Conservation (phyloP, 2,888 invertebrate species). For the Geophilus truncorum region DNA sequence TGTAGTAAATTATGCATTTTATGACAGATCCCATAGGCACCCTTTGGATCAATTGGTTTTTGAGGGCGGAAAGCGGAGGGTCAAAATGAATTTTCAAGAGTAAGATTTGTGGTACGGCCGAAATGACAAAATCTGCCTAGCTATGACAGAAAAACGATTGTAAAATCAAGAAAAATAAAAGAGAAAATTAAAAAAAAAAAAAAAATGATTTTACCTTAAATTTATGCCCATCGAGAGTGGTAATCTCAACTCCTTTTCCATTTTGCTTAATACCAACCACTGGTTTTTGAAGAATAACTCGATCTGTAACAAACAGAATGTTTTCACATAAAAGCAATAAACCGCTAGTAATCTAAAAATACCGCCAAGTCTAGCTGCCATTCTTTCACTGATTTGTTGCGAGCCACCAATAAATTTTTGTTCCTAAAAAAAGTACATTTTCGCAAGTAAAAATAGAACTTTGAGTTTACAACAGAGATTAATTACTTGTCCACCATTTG, state of each 20-base stretch:
- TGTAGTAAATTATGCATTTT: constrained; percentile 50
- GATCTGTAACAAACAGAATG: neutral
- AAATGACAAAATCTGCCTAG: constrained; percentile 43
- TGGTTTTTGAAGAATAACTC: constrained; percentile 37
- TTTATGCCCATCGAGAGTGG: constrained; percentile 38
- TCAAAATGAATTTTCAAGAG: constrained; percentile 47
- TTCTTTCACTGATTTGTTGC: constrained; percentile 45
- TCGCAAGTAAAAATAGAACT: neutral
- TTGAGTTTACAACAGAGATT: neutral
- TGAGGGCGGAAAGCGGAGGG: constrained; percentile 45
- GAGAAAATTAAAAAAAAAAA: neutral
- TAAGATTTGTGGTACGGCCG: constrained; percentile 46
- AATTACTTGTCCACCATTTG: constrained; percentile 44
- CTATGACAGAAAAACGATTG: neutral
- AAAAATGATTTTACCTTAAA: neutral
- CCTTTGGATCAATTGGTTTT: constrained; percentile 46
- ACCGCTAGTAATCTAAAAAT: neutral
- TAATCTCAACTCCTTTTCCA: constrained; percentile 30
- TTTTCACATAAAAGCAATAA: neutral
- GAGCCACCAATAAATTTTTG: constrained; percentile 46
- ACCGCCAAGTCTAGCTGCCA: constrained; percentile 45
- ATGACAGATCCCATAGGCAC: constrained; percentile 50
- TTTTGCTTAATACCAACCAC: constrained; percentile 36
- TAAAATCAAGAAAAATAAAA: neutral
- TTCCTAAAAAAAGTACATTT: constrained; percentile 41